Evolutionary conservation across 2,888 invertebrate species (phyloP), one percentile per base, ranked within the genome.

Genomic region (Leuctra nigra): DNA sequence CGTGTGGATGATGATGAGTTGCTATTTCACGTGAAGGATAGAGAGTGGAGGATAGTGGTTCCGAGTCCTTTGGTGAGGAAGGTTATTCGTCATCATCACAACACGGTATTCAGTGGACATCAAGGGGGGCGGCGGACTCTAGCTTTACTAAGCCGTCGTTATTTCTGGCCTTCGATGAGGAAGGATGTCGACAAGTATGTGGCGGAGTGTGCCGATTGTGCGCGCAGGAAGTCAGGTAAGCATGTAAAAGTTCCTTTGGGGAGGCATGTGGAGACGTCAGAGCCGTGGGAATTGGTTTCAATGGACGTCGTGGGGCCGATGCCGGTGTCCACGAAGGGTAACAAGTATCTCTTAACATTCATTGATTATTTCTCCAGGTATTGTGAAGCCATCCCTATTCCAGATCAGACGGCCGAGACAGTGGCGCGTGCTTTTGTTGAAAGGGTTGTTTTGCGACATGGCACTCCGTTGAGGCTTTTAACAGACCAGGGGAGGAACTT

Each of bases 391-490:
- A 46, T 62, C 7, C 59, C 66, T 0, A 20, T 65, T 4, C 59
- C 54, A 3, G 61, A 68, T 25, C 52, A 57, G 1, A 61, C 38
- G 33, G 57, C 66, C 1, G 48, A 56, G 6, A 65, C 66, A 0
- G 54, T 66, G 2, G 64, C 65, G 3, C 7, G 33, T 7, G 53
- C 3, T 6, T 53, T 36, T 11, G 53, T 36, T 3, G 4, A 11
- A n/a, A n/a, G n/a, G n/a, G n/a, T n/a, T n/a, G n/a, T n/a, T n/a
- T n/a, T n/a, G n/a, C n/a, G n/a, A n/a, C n/a, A n/a, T n/a, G n/a
- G n/a, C n/a, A n/a, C n/a, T n/a, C n/a, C n/a, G n/a, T n/a, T n/a
- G n/a, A n/a, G n/a, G n/a, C n/a, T n/a, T n/a, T n/a, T n/a, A n/a
- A n/a, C n/a, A n/a, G n/a, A n/a, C n/a, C n/a, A n/a, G n/a, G n/a